Conservation (phyloP, 2,888 invertebrate species). For the Melinaea menophilus region DNA sequence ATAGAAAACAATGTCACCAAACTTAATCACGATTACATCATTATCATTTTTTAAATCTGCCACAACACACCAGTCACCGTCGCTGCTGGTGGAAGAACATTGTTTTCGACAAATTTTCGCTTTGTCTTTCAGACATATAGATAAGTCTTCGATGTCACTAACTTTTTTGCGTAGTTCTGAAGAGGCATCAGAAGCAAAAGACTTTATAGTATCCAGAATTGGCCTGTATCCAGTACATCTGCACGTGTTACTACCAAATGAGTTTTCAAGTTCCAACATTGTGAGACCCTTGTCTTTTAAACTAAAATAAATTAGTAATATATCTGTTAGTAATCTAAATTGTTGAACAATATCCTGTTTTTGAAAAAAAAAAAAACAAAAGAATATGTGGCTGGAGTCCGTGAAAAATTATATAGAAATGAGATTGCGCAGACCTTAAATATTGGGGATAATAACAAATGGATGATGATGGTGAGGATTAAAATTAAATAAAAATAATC, state of each 20-base stretch:
- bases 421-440: no score
- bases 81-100: constrained; percentile 45
- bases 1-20: constrained; percentile 63
- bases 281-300: constrained; percentile 74
- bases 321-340: background rate
- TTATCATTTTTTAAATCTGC: constrained; percentile 38
- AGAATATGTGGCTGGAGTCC: no score
- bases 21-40: constrained; percentile 65
- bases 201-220: constrained; percentile 86
- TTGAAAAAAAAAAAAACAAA: no score
- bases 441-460: no score
- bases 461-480: no score
- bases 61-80: constrained; percentile 54
- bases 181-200: constrained; percentile 80
- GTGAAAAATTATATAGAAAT: no score
- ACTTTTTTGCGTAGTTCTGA: constrained; percentile 69
- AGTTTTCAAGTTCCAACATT: constrained; percentile 83
- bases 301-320: constrained; percentile 44
- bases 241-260: constrained; percentile 87
- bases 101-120: constrained; percentile 44
- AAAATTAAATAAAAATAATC: no score
- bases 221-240: constrained; percentile 89
- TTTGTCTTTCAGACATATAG: constrained; percentile 42
- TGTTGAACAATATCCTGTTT: no score
- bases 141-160: constrained; percentile 68